Evolutionary conservation across 1,140 invertebrate species (phyloP), one percentile per base, ranked within the genome.

Genomic region (Dendroctonus ponderosae): DNA sequence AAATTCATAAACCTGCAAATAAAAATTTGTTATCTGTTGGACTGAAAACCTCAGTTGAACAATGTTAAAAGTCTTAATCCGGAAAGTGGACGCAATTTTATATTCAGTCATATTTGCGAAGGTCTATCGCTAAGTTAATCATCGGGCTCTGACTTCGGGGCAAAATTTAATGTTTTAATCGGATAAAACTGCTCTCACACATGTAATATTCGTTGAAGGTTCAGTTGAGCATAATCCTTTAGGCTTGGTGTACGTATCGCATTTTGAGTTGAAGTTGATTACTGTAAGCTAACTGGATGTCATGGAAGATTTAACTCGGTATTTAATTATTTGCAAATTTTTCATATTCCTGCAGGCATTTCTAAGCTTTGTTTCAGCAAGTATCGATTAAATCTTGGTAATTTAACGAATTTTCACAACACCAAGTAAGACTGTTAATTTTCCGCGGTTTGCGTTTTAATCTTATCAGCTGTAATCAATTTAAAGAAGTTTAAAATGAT

Each of bases 121-220:
- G 37, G 43, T 49, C 12, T 38, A 38, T 61, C 50, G 6, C 49
- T 61, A 61, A 64, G 54, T 69, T 66, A 66, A 64, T 62, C 52
- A 56, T 46, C 46, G 66, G 66, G 54, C 66, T 58, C 67, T 64
- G 56, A 54, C 67, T 57, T 49, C 49, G 53, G 67, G 67, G 54
- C 50, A 69, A 69, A 66, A 52, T 66, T 66, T 69, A 69, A 69
- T 66, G 68, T 69, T 69, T 69, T 69, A 69, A 69, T 69, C 68
- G 42, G 62, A 69, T 69, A 66, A 69, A 66, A 60, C 49, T 42
- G 58, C 62, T 63, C 67, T 62, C 58, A 69, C 63, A 69, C 60
- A 63, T 62, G 49, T 62, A 62, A 62, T 62, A 26, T 62, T 37
- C 60, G 60, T 62, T 62, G n/a, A 52, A 62, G 48, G 43, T 60